Evolutionary conservation across 2,888 invertebrate species (phyloP), one percentile per base, ranked within the genome.

Genomic region (Microdon myrmicae): DNA sequence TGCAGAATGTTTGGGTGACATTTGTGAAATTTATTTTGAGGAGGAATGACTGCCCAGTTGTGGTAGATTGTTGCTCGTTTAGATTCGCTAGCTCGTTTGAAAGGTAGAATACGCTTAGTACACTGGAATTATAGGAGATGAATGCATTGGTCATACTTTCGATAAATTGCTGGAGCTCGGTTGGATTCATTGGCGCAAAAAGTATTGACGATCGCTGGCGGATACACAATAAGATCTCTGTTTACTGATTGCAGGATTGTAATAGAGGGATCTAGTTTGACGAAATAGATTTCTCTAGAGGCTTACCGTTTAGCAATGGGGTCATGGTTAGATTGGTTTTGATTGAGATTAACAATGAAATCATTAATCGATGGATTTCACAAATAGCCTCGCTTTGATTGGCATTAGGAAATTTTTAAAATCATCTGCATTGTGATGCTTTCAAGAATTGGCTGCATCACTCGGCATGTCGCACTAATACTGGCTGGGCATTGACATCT

Each of bases 121-220:
- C 17, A 22, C 49, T 20, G 28, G 28, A 39, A 41, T 51, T 51
- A 64, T 58, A 56, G 26, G 43, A 58, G 45, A 43, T 29, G 31
- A 31, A 64, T 58, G 53, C 53, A 64, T 64, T 64, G 58, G 58
- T 58, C 58, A 64, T 64, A 64, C 56, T 64, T 64, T 64, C 58
- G 58, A 64, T 58, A 64, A 64, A 64, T 64, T 43, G 37, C 51
- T 58, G 58, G 51, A 64, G 58, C 58, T 58, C 51, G 64, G 64
- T 64, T 64, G 58, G 28, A 53, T 58, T 64, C 64, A 58, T 64
- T 64, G 64, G 64, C 64, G 28, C 25, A 51, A 45, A 32, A 19
- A n/a, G 14, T 6, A 41, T 16, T 23, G 37, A 43, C 22, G 25
- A 51, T 41, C 58, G 58, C 58, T 58, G 47, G 58, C 58, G 64